phyloP scores from a whole-genome alignment of 2,888 invertebrate species.

The Conomelus anceps region DNA sequence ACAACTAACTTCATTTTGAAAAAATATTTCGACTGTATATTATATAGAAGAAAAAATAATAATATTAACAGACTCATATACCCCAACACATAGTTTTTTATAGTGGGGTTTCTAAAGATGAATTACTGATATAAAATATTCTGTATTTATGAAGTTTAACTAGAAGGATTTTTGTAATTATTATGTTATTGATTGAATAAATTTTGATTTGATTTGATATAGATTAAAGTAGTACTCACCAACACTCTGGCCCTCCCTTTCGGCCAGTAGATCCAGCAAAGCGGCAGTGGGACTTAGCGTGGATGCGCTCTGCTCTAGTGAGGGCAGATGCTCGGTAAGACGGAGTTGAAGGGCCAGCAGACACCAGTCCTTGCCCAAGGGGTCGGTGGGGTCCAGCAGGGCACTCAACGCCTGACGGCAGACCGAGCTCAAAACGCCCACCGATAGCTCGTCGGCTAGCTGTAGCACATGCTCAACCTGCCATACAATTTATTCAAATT shows the following conservation, averaged over 20 bases:
- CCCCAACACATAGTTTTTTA: no score
- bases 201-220: background rate
- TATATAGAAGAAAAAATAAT: no score
- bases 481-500: background rate
- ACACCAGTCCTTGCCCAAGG: constrained; percentile 69
- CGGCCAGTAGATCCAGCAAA: constrained; percentile 47
- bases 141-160: no score
- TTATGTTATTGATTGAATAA: no score
- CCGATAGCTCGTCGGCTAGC: constrained; percentile 52
- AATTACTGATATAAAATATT: no score
- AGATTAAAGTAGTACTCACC: constrained; percentile 17
- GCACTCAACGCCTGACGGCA: constrained; percentile 56
- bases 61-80: no score
- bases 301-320: constrained; percentile 5
- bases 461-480: constrained; percentile 27
- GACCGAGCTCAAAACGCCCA: constrained; percentile 53
- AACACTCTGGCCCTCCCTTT: constrained; percentile 28
- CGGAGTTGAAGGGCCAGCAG: constrained; percentile 63
- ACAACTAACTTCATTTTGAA: no score
- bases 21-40: no score
- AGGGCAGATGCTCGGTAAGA: constrained; percentile 38
- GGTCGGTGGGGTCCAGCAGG: constrained; percentile 64
- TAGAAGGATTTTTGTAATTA: no score
- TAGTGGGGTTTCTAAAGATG: no score
- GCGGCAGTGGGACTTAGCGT: constrained; percentile 37